phyloP scores from a whole-genome alignment of 1,140 invertebrate genomes.

The Semibalanus balanoides region DNA sequence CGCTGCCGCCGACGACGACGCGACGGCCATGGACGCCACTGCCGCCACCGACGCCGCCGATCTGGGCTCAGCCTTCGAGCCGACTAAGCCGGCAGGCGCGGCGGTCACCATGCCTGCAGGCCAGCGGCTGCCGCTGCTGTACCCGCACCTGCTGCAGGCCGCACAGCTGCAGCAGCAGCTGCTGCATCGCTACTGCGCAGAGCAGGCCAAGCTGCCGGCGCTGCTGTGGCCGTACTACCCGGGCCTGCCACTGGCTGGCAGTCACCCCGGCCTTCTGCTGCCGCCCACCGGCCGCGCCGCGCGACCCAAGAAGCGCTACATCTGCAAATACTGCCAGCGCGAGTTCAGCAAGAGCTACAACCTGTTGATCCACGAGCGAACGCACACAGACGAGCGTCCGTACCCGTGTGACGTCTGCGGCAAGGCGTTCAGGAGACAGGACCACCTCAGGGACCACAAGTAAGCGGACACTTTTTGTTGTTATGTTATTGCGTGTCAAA shows the following conservation, averaged over 20 bases:
- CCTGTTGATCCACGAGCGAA: slow-evolving; percentile 89
- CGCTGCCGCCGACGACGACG: neutral
- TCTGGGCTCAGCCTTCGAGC: neutral
- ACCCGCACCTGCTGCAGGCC: neutral
- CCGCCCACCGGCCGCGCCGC: neutral
- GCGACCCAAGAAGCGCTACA: slow-evolving; percentile 88
- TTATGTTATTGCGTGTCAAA: too few species aligned
- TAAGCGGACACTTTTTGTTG: slow-evolving; percentile 33
- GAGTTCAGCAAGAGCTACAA: slow-evolving; percentile 98
- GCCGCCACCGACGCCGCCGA: neutral
- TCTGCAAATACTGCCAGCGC: slow-evolving; percentile 92
- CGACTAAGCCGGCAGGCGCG: neutral
- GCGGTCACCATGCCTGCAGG: neutral
- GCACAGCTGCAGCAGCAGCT: slow-evolving; percentile 1
- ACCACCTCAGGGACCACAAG: slow-evolving; percentile 88
- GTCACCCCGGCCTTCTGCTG: neutral
- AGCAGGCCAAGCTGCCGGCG: neutral
- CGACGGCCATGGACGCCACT: too few species aligned
- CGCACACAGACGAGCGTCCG: slow-evolving; percentile 94
- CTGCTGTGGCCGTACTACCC: neutral
- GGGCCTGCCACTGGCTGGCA: neutral
- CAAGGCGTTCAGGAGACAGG: slow-evolving; percentile 95
- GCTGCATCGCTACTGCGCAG: neutral
- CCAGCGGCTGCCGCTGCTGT: slow-evolving; percentile 2
- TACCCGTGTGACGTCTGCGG: slow-evolving; percentile 97